A percentile compares a stretch with the other conserved stretches of the same genome.
Conservation (phyloP, 53 echinoderm and acorn worm genomes). For the Antedon mediterranea region DNA sequence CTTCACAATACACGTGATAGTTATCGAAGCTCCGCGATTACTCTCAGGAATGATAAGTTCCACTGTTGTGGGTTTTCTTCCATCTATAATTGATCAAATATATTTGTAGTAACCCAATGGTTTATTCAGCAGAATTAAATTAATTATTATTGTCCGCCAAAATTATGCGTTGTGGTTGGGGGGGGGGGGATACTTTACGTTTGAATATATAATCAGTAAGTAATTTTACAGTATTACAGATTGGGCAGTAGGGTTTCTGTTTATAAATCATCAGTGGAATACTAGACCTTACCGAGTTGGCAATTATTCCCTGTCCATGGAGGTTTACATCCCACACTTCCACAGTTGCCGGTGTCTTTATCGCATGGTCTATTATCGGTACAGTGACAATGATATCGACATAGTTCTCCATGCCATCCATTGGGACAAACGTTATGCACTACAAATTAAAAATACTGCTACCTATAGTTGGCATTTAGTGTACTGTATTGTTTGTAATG, state of each 20-base stretch:
- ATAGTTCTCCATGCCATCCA: not conserved
- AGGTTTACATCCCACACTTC: not conserved
- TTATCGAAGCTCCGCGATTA: not conserved
- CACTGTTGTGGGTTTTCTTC: not conserved
- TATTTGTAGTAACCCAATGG: not conserved
- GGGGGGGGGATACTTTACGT: no score
- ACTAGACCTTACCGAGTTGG: not conserved
- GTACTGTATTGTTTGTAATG: no score
- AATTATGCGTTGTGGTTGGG: no score
- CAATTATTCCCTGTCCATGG: not conserved
- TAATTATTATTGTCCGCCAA: no score
- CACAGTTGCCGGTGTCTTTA: not conserved
- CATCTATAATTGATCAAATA: not conserved
- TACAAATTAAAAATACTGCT: not conserved
- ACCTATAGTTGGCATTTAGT: no score
- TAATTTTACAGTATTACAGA: no score
- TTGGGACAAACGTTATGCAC: not conserved
- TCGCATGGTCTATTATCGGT: not conserved
- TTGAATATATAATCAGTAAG: no score
- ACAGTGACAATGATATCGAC: not conserved
- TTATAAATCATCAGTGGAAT: not conserved
- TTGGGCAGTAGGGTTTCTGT: no score
- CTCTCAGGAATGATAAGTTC: not conserved
- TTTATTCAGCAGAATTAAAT: no score
- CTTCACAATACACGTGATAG: not conserved